Evolutionary conservation across 2,888 invertebrate species (phyloP).

Genomic region (Agriopis marginaria): DNA sequence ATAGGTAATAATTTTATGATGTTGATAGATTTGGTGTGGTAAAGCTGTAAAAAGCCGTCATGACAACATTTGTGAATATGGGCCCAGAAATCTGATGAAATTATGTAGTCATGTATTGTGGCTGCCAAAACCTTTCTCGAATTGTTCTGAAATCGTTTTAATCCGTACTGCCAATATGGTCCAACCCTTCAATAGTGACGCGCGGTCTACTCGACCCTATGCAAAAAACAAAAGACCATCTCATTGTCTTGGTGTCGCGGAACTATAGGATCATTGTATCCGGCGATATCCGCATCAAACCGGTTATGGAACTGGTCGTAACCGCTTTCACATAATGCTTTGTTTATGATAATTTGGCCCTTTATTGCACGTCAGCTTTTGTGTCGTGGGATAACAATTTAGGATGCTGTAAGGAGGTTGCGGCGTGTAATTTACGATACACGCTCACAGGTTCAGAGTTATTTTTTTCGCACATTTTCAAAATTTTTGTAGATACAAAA

Average conservation of each 20-base stretch:
- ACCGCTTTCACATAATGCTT: slow-evolving; percentile 73
- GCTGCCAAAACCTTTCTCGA: neutral
- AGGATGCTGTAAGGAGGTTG: slow-evolving; percentile 79
- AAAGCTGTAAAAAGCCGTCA: too few relatives aligned
- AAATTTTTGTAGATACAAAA: too few relatives aligned
- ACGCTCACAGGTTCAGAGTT: too few relatives aligned
- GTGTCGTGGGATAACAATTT: slow-evolving; percentile 57
- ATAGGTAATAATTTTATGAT: too few relatives aligned
- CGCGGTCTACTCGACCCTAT: slow-evolving; percentile 65
- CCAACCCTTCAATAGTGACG: slow-evolving; percentile 57
- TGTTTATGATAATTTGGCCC: slow-evolving; percentile 85
- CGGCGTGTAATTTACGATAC: slow-evolving; percentile 57
- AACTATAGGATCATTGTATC: slow-evolving; percentile 64
- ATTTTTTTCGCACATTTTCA: too few relatives aligned
- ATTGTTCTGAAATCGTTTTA: neutral
- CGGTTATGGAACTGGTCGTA: slow-evolving; percentile 69
- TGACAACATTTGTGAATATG: too few relatives aligned
- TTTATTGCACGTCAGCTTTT: slow-evolving; percentile 72
- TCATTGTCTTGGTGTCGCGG: slow-evolving; percentile 77
- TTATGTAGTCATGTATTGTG: neutral
- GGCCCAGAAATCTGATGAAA: too few relatives aligned
- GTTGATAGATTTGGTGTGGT: too few relatives aligned
- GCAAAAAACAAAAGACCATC: slow-evolving; percentile 65
- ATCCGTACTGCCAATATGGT: slow-evolving; percentile 19
- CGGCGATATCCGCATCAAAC: slow-evolving; percentile 73